Percentiles rank a stretch among this genome's conserved stretches.
These are phyloP conservation scores for Chionoecetes opilio DNA, from an alignment of 1,140 invertebrate genomes.

Conservation along the genomic window DNA sequence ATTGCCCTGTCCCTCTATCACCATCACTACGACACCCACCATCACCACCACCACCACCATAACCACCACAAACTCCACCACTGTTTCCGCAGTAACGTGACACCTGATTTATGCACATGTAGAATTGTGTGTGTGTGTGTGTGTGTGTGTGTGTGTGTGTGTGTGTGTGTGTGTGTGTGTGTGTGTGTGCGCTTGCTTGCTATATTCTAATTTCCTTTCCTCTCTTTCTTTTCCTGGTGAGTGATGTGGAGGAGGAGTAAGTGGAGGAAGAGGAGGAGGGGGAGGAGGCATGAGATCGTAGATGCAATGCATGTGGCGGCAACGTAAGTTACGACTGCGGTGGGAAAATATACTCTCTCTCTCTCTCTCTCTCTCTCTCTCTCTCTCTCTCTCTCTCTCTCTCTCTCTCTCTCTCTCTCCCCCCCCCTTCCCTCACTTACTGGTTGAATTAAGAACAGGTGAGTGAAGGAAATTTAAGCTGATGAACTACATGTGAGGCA, in stretches of 20 bases:
- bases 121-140: conserved; percentile 44
- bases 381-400: conserved; percentile 27
- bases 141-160: conserved; percentile 51
- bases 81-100: conserved; percentile 8
- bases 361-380: conserved; percentile 27
- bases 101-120: conserved; percentile 1
- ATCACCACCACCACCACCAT: neutral
- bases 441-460: neutral
- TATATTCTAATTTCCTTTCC: neutral
- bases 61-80: neutral
- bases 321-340: neutral
- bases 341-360: too few species aligned
- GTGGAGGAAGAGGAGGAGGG: conserved; percentile 7
- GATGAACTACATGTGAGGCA: neutral
- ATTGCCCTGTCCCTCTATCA: too few species aligned
- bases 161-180: conserved; percentile 49
- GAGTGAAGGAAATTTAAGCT: neutral
- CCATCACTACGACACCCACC: neutral
- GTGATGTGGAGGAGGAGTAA: neutral
- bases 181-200: neutral
- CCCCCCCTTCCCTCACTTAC: neutral
- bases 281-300: neutral
- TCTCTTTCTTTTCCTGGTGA: neutral
- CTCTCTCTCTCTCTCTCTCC: conserved; percentile 21
- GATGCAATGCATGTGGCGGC: neutral